Evolutionary conservation across 2,113 vertebrate genomes (phyloP).

Genomic region (Prionailurus bengalensis): DNA sequence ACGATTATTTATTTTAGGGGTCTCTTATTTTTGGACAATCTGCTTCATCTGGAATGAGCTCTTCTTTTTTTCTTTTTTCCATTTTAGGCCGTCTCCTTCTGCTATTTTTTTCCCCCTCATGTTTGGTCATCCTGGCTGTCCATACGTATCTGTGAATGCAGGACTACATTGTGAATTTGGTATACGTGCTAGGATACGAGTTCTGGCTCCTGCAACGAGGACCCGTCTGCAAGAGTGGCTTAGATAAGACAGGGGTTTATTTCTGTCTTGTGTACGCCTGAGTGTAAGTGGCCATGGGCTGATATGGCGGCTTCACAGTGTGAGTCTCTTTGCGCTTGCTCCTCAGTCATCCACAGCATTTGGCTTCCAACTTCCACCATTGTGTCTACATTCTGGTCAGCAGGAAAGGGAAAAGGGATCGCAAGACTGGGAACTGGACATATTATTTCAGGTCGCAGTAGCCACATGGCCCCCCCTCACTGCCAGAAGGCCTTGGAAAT

Average conservation of each 20-base stretch:
- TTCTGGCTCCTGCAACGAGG: neutral
- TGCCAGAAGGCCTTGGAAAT: neutral
- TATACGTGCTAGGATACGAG: neutral
- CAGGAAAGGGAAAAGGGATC: neutral
- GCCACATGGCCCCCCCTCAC: neutral
- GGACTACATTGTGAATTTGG: neutral
- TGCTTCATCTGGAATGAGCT: neutral
- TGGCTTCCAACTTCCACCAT: neutral
- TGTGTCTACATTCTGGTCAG: neutral
- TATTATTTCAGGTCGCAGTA: neutral
- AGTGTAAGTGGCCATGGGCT: neutral
- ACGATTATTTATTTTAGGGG: neutral
- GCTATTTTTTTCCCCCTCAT: neutral
- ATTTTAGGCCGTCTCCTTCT: neutral
- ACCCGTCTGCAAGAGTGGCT: neutral
- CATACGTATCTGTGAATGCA: neutral
- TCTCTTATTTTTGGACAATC: neutral
- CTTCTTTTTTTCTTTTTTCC: neutral
- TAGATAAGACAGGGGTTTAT: neutral
- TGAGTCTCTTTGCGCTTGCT: neutral
- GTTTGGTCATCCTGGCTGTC: neutral
- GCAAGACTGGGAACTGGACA: neutral
- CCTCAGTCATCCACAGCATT: neutral
- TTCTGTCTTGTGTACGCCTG: neutral
- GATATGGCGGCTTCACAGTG: neutral